Percentiles rank a stretch among this genome's conserved stretches.
phyloP scores from a whole-genome alignment of 2,888 invertebrate species.

The Drosophila atripex region DNA sequence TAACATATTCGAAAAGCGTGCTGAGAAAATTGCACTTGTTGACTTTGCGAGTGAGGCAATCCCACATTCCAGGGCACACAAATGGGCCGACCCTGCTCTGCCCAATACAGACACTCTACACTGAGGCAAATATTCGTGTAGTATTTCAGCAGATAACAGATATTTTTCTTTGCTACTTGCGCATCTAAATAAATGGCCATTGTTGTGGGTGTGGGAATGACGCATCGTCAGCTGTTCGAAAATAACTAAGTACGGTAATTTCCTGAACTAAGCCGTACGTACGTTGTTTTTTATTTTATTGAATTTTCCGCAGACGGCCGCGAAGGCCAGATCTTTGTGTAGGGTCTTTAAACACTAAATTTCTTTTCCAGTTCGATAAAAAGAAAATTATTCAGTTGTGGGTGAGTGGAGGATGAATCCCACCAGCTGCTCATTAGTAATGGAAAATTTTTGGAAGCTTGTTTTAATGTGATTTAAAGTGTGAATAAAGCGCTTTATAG shows the following conservation, averaged over 20 bases:
- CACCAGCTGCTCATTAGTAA: constrained; percentile 20
- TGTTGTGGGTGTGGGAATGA: constrained; percentile 58
- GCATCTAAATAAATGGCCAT: constrained; percentile 32
- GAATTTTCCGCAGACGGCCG: constrained; percentile 63
- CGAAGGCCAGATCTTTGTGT: constrained; percentile 24
- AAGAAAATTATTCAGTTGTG: not conserved
- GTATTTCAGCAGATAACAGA: not conserved
- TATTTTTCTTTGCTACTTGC: not conserved
- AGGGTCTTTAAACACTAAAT: constrained; percentile 6
- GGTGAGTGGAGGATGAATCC: constrained; percentile 28
- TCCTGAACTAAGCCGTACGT: constrained; percentile 45
- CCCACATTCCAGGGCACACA: constrained; percentile 13
- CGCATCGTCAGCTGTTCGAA: constrained; percentile 76
- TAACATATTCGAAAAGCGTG: constrained; percentile 11
- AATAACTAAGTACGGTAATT: constrained; percentile 56
- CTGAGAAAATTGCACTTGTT: constrained; percentile 64
- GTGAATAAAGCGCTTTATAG: not conserved
- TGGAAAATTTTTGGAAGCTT: constrained; percentile 8
- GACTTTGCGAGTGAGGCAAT: constrained; percentile 45
- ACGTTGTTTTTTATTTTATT: constrained; percentile 72
- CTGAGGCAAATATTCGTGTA: not conserved
- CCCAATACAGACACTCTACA: not conserved
- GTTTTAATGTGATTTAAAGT: constrained; percentile 19
- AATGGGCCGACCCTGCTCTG: constrained; percentile 1
- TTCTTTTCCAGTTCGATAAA: not conserved